A percentile compares a stretch with the other conserved stretches of the same genome.
Evolutionary conservation across 1,140 invertebrate genomes (phyloP).

Genomic region (Diorhabda elongata): DNA sequence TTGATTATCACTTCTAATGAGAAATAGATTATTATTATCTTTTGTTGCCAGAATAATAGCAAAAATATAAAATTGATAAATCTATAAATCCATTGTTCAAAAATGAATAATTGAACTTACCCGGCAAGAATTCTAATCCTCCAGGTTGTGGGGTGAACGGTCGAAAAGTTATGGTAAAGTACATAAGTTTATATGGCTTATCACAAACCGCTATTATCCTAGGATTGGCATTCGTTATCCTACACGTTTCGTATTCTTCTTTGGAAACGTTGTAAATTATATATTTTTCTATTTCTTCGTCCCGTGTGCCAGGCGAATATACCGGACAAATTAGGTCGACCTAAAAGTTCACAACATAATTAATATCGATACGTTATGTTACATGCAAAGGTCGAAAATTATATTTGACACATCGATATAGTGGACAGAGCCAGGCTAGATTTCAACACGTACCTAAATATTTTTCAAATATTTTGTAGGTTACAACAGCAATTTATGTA

Average conservation of each 20-base stretch:
- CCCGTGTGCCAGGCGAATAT: slow-evolving; percentile 78
- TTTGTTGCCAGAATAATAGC: background rate
- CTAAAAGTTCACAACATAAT: slow-evolving; percentile 43
- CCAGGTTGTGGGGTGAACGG: slow-evolving; percentile 93
- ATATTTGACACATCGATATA: too few relatives aligned
- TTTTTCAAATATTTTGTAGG: too few relatives aligned
- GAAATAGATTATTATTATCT: background rate
- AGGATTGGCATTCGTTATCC: slow-evolving; percentile 90
- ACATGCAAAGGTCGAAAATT: too few relatives aligned
- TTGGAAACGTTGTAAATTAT: slow-evolving; percentile 96
- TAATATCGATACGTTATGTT: too few relatives aligned
- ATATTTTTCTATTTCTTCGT: slow-evolving; percentile 87
- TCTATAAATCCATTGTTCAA: too few relatives aligned
- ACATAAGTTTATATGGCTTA: slow-evolving; percentile 90
- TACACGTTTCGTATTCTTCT: slow-evolving; percentile 92
- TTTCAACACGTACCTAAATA: too few relatives aligned
- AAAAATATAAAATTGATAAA: background rate
- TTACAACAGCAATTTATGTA: too few relatives aligned
- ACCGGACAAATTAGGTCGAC: slow-evolving; percentile 94
- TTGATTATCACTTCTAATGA: too few relatives aligned
- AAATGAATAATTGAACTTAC: slow-evolving; percentile 12
- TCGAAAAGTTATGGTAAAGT: slow-evolving; percentile 94
- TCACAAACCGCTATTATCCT: slow-evolving; percentile 92
- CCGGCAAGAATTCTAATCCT: slow-evolving; percentile 85
- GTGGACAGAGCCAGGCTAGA: too few relatives aligned